A percentile compares a stretch with the other conserved stretches of the same genome.
phyloP scores from a whole-genome alignment of 2,113 vertebrate genomes.

The Hydrolagus affinis region DNA sequence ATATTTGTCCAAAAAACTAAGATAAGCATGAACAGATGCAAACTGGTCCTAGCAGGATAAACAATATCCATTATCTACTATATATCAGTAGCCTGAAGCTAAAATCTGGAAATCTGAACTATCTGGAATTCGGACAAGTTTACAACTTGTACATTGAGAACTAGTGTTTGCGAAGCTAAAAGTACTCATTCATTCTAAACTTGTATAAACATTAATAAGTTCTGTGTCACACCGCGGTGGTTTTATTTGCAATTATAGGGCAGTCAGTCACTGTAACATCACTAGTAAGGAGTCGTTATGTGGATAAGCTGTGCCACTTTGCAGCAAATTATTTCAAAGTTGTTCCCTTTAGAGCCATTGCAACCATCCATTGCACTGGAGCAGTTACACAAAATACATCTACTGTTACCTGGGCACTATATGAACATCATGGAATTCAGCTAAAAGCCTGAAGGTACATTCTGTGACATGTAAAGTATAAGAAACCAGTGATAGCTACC shows the following conservation, averaged over 20 bases:
- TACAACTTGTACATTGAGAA: neutral
- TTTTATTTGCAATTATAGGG: conserved; percentile 18
- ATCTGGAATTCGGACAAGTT: neutral
- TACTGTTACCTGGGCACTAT: neutral
- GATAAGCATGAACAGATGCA: too few species aligned
- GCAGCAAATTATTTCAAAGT: neutral
- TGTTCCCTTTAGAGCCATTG: neutral
- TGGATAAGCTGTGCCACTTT: neutral
- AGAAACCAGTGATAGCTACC: neutral
- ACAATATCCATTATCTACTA: too few species aligned
- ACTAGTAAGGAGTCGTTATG: neutral
- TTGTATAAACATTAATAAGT: neutral
- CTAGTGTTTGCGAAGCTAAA: neutral
- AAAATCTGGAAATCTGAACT: too few species aligned
- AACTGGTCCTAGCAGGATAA: too few species aligned
- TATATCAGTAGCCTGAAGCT: too few species aligned
- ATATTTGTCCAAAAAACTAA: too few species aligned
- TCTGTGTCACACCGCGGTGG: neutral
- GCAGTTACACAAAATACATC: neutral
- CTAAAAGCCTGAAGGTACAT: neutral
- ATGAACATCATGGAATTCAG: neutral
- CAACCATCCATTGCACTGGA: too few species aligned
- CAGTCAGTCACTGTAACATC: neutral
- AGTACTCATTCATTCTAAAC: neutral
- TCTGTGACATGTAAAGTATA: neutral